A percentile compares a stretch with the other conserved stretches of the same genome.
These are phyloP conservation scores for Synodontis membranacea DNA, from an alignment of 2,113 vertebrate species.

Conservation along the genomic window DNA sequence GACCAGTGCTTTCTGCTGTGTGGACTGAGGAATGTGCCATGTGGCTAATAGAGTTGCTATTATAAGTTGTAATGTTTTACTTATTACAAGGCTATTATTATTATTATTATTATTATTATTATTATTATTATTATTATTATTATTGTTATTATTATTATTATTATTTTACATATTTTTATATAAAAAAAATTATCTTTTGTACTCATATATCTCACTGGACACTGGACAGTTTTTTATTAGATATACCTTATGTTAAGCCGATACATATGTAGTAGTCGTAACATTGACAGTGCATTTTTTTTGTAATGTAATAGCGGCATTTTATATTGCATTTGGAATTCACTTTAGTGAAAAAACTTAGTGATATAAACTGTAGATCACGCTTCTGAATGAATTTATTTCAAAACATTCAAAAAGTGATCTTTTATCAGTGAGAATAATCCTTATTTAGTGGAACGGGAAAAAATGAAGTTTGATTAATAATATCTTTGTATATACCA, in stretches of 20 bases:
- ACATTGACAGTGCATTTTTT: not conserved
- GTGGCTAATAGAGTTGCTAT: not conserved
- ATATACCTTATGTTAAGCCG: too few relatives aligned
- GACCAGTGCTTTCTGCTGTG: conserved; percentile 32
- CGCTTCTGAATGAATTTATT: not conserved
- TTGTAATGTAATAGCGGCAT: not conserved
- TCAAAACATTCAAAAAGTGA: not conserved
- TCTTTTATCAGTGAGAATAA: too few relatives aligned
- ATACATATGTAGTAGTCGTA: not conserved
- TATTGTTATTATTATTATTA: conserved; percentile 19
- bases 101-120: not conserved
- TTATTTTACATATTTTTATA: not conserved
- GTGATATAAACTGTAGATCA: not conserved
- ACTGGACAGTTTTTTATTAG: not conserved
- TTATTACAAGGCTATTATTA: not conserved
- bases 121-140: not conserved
- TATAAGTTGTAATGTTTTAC: not conserved
- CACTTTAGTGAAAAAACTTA: not conserved
- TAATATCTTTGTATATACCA: not conserved
- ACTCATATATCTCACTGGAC: too few relatives aligned
- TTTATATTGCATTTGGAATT: not conserved
- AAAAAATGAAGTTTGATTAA: conserved; percentile 5
- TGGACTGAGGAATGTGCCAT: conserved; percentile 13
- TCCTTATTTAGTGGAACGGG: not conserved
- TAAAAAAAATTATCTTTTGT: not conserved